Evolutionary conservation across 2,797 vertebrate species (phyloP), one percentile per base, ranked within the genome.

Genomic region (Chlorospingus semifuscus): DNA sequence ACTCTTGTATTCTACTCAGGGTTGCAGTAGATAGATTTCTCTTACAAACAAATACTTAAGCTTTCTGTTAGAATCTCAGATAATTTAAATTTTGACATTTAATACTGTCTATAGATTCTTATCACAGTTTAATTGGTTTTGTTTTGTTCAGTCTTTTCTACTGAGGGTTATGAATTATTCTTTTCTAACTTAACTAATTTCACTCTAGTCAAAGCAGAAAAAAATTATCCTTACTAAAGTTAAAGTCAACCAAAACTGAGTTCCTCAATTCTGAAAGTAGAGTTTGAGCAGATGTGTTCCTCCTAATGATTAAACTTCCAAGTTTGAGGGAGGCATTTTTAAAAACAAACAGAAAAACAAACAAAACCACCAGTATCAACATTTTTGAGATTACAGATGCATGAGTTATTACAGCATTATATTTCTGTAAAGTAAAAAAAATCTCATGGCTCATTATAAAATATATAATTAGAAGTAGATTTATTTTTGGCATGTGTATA

Each of bases 171-270:
- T 26, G 16, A 77, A 30, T 12, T 57, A 13, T 11, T 5, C 24
- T 50, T 21, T 83, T 61, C 50, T 69, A 37, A 49, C 15, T 76
- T 56, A 68, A 66, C 2, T 14, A 72, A 72, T 4, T 72, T 65
- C 9, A 72, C 5, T 39, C 29, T 8, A 52, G 20, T 30, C 11
- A 44, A 80, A 37, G 8, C 20, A 21, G 19, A 15, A 52, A 77
- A 80, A 72, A 47, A 29, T 2, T 0, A 26, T 27, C 7, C 6
- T 14, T 57, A 29, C 1, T 2, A 19, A 64, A 46, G 8, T 14
- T 36, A 44, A 83, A 91, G 8, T 57, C 6, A 70, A 32, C 8
- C 5, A 86, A 74, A 86, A 26, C 2, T 37, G 2, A n/a, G 5
- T 4, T 68, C 6, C 16, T 56, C 29, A 68, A 3, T 52, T 59